Base-by-base conservation (phyloP, 2,888 invertebrate genomes). In the Polydrusus pterygomalis region DNA sequence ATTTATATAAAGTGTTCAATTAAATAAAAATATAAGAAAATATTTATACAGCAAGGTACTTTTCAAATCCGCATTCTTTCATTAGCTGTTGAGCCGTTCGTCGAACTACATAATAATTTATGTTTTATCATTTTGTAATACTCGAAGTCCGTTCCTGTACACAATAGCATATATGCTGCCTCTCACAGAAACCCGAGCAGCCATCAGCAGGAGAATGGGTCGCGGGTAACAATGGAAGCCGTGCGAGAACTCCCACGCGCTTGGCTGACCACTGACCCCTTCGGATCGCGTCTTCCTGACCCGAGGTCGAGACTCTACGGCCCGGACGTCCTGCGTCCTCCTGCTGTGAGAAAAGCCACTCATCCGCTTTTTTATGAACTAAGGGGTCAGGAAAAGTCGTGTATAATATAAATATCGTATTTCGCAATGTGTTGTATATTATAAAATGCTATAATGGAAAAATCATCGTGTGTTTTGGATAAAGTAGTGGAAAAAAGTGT, bases 211-310 rank as follows among this genome's bases (percentile, higher is more conserved):
- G 69, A 72, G 30, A 72, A 68, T 65, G 43, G 69, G 70, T 63
- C 67, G 30, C 65, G 71, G 49, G 70, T 77, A 77, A 77, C 77
- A 77, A 77, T 77, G 69, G 77, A 58, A 84, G 83, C 83, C 84
- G 85, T 85, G 87, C 85, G 87, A 87, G 82, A 81, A 85, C 86
- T 87, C 87, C 87, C 87, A 87, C 87, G 87, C 83, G 78, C 80
- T 75, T 76, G 79, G 74, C 67, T 77, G 76, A 78, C 78, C 77
- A 77, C 76, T 78, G 78, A 76, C 78, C 76, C 78, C 72, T 74
- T 45, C 58, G 15, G 75, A 70, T 70, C 65, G 72, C 70, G 72
- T 69, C 78, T 78, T 77, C 77, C 77, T 77, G 78, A 76, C 77
- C 77, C 68, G 63, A 51, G 47, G 25, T 49, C 43, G 54, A 56